phyloP scores from a whole-genome alignment of 2,113 vertebrate genomes.

The Perca schrenkii region DNA sequence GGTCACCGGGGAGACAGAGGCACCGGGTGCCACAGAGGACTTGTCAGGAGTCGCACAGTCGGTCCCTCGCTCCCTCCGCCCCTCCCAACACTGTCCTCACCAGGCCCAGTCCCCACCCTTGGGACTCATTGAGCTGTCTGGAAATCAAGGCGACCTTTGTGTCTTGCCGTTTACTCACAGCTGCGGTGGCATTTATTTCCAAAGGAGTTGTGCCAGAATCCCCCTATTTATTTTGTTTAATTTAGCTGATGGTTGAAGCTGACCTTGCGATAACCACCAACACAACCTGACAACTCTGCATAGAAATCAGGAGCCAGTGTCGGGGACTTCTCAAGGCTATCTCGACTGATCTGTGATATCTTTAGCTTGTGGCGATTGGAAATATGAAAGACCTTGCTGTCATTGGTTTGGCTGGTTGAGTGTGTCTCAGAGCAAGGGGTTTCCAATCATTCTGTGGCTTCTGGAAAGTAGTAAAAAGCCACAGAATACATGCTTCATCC shows the following conservation, averaged over 20 bases:
- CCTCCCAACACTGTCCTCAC: slow-evolving; percentile 38
- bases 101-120: slow-evolving; percentile 53
- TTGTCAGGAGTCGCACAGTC: slow-evolving; percentile 49
- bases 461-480: slow-evolving; percentile 30
- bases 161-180: slow-evolving; percentile 60
- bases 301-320: slow-evolving; percentile 38
- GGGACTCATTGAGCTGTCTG: slow-evolving; percentile 64
- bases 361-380: slow-evolving; percentile 37
- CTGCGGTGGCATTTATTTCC: slow-evolving; percentile 57
- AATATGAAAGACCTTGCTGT: slow-evolving; percentile 50
- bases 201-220: slow-evolving; percentile 47
- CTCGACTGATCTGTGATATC: slow-evolving; percentile 43
- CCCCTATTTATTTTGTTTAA: slow-evolving; percentile 68
- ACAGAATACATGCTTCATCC: slow-evolving; percentile 37
- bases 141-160: slow-evolving; percentile 77
- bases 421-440: slow-evolving; percentile 36
- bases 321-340: slow-evolving; percentile 36
- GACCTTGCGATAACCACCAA: slow-evolving; percentile 59
- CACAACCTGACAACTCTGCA: slow-evolving; percentile 16
- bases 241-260: slow-evolving; percentile 52
- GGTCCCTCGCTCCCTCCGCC: slow-evolving; percentile 1
- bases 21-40: slow-evolving; percentile 56
- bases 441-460: slow-evolving; percentile 50
- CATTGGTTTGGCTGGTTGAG: slow-evolving; percentile 42
- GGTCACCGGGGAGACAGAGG: slow-evolving; percentile 68